Evolutionary conservation across 2,113 vertebrate species (phyloP).

Genomic region (Myotis lucifugus): DNA sequence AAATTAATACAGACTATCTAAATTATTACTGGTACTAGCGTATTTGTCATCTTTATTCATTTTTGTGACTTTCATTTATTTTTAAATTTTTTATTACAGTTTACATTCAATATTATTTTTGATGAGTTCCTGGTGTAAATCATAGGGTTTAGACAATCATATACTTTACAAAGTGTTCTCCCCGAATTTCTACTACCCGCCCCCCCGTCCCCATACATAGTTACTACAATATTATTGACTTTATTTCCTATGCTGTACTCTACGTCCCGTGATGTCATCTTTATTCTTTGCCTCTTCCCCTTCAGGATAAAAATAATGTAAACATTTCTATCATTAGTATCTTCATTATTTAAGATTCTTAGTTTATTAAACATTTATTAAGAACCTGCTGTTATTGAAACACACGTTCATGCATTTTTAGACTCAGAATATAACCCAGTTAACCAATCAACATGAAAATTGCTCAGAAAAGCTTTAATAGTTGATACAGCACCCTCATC

Average conservation of each 20-base stretch:
- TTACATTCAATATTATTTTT: not conserved
- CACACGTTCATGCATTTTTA: slow-evolving; percentile 12
- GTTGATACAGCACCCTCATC: not conserved
- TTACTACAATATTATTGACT: not conserved
- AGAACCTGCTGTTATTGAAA: not conserved
- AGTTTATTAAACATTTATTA: not conserved
- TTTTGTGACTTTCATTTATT: not conserved
- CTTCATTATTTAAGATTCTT: slow-evolving; percentile 34
- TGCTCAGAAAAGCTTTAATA: not conserved
- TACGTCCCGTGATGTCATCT: not conserved
- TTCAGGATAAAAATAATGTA: not conserved
- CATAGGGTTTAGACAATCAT: not conserved
- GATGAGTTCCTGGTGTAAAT: not conserved
- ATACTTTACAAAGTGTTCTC: not conserved
- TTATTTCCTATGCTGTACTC: not conserved
- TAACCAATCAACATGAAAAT: not conserved
- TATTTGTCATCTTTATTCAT: slow-evolving; percentile 43
- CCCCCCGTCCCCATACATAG: not conserved
- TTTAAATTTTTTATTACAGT: not conserved
- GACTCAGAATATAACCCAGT: not conserved
- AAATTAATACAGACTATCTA: slow-evolving; percentile 9
- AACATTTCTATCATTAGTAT: not conserved
- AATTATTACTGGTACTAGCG: not conserved
- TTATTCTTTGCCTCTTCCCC: not conserved
- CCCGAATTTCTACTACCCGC: not conserved